Evolutionary conservation across 2,113 vertebrate genomes (phyloP).

Genomic region (Clinocottus analis): DNA sequence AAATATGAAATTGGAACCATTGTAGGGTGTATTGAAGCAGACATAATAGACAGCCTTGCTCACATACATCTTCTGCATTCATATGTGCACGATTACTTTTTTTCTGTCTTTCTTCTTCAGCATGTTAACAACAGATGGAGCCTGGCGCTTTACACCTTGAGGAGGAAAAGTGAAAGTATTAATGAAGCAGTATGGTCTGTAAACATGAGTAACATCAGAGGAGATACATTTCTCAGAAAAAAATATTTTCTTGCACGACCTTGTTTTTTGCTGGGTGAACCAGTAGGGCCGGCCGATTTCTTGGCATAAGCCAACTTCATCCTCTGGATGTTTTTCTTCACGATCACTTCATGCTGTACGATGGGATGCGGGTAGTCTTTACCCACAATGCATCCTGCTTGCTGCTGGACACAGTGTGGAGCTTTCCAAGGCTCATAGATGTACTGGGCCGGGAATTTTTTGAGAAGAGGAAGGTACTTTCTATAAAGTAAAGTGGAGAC

Average conservation of each 20-base stretch:
- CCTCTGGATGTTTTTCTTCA: constrained; percentile 80
- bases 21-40: neutral
- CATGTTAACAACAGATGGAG: constrained; percentile 61
- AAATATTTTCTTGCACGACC: constrained; percentile 17
- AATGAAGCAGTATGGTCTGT: neutral
- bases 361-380: constrained; percentile 82
- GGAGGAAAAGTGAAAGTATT: constrained; percentile 1
- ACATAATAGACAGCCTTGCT: neutral
- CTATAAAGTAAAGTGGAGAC: constrained; percentile 44
- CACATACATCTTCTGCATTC: neutral
- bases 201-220: neutral
- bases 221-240: neutral
- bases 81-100: constrained; percentile 1
- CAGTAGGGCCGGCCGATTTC: constrained; percentile 35
- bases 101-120: constrained; percentile 67
- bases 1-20: neutral
- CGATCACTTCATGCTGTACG: constrained; percentile 67
- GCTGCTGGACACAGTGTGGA: constrained; percentile 77
- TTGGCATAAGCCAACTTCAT: constrained; percentile 81
- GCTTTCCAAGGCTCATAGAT: constrained; percentile 86
- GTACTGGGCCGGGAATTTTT: constrained; percentile 79
- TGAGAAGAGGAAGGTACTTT: constrained; percentile 82
- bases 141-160: constrained; percentile 76
- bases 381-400: constrained; percentile 83
- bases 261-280: constrained; percentile 59